Percentiles rank a stretch among this genome's conserved stretches.
Conservation (phyloP, 2,113 vertebrate genomes). For the Euleptes europaea region DNA sequence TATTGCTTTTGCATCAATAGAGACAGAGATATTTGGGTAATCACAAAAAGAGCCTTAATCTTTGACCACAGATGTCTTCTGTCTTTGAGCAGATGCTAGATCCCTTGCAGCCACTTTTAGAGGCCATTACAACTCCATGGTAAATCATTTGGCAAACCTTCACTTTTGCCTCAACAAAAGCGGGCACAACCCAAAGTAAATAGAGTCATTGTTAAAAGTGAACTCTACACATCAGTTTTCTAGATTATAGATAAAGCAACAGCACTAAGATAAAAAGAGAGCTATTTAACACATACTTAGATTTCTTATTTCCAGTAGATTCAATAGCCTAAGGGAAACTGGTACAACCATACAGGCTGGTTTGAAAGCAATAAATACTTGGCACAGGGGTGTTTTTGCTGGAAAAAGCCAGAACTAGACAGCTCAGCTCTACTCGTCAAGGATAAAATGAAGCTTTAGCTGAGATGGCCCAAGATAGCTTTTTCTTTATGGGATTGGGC, state of each 20-base stretch:
- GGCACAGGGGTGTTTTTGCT: not conserved
- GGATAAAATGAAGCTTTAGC: not conserved
- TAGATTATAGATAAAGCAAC: not conserved
- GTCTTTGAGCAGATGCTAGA: conserved; percentile 64
- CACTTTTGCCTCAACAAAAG: conserved; percentile 41
- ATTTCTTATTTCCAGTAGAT: too few species aligned
- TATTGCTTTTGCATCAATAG: conserved; percentile 42
- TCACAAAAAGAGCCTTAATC: conserved; percentile 62
- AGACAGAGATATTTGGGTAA: conserved; percentile 53
- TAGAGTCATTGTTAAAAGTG: conserved; percentile 27
- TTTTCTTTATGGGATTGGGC: not conserved
- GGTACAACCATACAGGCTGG: not conserved
- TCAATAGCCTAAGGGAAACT: not conserved
- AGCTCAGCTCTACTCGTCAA: not conserved
- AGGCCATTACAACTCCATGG: conserved; percentile 58
- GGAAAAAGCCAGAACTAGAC: not conserved
- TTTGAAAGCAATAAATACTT: not conserved
- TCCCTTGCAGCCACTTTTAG: conserved; percentile 54
- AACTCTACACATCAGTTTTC: conserved; percentile 45
- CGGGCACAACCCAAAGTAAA: conserved; percentile 52
- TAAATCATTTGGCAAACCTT: conserved; percentile 60
- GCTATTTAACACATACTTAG: not conserved
- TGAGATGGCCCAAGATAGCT: not conserved
- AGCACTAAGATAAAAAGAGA: not conserved
- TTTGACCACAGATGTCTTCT: conserved; percentile 70